Percentiles rank a stretch among this genome's conserved stretches.
Evolutionary conservation across 2,113 vertebrate genomes (phyloP).

Genomic region (Aspidoscelis tigris): DNA sequence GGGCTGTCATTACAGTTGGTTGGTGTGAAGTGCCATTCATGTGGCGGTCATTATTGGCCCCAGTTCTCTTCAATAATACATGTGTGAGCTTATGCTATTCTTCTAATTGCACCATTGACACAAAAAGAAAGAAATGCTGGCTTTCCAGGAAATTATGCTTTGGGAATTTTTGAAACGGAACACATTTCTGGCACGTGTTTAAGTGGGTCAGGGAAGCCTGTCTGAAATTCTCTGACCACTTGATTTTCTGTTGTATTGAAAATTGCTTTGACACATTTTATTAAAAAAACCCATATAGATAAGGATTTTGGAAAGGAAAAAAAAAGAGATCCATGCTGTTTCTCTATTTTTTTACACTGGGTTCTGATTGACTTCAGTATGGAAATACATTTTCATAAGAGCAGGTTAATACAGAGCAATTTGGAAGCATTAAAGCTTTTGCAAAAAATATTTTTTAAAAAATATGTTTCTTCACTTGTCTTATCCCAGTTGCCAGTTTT

Average conservation of each 20-base stretch:
- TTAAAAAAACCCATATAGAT: background rate
- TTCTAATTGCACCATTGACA: background rate
- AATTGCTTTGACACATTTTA: background rate
- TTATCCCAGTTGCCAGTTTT: background rate
- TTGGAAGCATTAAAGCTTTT: background rate
- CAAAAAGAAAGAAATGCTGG: background rate
- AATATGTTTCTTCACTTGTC: background rate
- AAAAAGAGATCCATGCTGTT: background rate
- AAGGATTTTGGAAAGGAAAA: background rate
- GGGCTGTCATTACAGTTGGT: no score
- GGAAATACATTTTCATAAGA: background rate
- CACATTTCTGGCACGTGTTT: background rate
- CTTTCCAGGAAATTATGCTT: background rate
- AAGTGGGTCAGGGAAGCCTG: background rate
- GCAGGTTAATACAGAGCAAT: background rate
- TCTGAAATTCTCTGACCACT: background rate
- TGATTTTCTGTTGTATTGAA: background rate
- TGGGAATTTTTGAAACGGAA: background rate
- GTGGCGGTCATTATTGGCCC: background rate
- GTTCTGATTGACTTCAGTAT: background rate
- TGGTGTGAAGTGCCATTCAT: background rate
- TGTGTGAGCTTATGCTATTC: background rate
- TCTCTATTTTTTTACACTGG: background rate
- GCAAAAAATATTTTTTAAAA: background rate
- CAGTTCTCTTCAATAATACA: background rate